These are phyloP conservation scores for Coilia nasus DNA, from an alignment of 2,797 vertebrate genomes.

Conservation along the genomic window DNA sequence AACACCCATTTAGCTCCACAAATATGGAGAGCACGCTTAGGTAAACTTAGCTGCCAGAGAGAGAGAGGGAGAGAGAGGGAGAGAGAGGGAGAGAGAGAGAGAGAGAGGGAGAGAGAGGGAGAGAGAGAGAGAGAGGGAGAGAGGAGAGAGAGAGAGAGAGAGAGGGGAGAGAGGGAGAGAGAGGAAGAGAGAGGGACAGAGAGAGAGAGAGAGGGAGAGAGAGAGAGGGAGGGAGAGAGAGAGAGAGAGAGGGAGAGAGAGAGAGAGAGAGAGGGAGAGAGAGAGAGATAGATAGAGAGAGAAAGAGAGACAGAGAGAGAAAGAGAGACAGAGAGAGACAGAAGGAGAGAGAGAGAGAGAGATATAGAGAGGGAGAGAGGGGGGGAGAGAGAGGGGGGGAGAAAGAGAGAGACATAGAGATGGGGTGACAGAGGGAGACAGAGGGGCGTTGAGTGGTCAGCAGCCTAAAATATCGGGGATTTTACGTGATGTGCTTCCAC, in stretches of 20 bases:
- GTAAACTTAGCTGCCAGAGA: conserved; percentile 58
- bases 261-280: neutral
- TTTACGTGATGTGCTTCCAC: conserved; percentile 53
- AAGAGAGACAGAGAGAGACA: neutral
- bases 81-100: neutral
- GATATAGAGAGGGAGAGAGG: neutral
- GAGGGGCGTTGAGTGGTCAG: neutral
- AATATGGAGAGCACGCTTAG: conserved; percentile 63
- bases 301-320: neutral
- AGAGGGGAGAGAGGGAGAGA: conserved; percentile 12
- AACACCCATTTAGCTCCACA: conserved; percentile 67
- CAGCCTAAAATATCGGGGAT: conserved; percentile 50
- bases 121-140: neutral
- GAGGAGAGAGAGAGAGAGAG: conserved; percentile 33
- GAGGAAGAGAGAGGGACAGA: neutral
- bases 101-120: neutral
- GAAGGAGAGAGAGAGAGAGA: conserved; percentile 42
- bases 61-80: neutral
- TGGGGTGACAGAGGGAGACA: conserved; percentile 39
- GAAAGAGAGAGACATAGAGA: conserved; percentile 23
- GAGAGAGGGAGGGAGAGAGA: neutral
- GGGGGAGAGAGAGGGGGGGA: neutral
- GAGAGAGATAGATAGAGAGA: neutral
- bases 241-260: conserved; percentile 34
- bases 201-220: neutral